Base-by-base conservation (phyloP, 2,888 invertebrate genomes). In the Panopea generosa region DNA sequence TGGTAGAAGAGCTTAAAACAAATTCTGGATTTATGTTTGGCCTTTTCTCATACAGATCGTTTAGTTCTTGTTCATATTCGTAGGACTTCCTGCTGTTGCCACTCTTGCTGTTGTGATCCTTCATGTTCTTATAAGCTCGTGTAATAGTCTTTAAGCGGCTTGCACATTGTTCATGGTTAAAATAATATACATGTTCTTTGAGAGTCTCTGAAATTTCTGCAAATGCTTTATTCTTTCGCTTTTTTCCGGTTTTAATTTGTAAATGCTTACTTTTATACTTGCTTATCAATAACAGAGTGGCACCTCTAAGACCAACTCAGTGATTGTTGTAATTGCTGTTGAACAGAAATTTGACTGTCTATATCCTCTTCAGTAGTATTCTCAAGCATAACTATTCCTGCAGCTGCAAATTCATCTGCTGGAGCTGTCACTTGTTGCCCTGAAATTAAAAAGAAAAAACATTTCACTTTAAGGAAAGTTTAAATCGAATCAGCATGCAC, bases 11-110 rank as follows among this genome's bases (percentile, higher is more conserved):
- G 47, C 56, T 66, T 22, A 66, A 22, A 45, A 45, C 47, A 47
- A 33, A 45, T 20, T 47, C 59, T 6, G 59, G 67, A 45, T 43
- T 60, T 60, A 69, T 43, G 53, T 69, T 69, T 20, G 53, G 61
- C 33, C 22, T 55, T 20, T 45, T 38, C 43, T 47, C 59, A 60
- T 29, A 61, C 18, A 53, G 11, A 24, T 69, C 60, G 16, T 69
- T 29, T 11, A 68, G 43, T 20, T 59, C 59, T 38, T 59, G 33
- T 60, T 53, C 50, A 52, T 59, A 52, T 18, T 16, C 4, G 24
- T 68, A 59, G 6, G 27, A 22, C 52, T 60, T 52, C 18, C 18
- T 20, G 18, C 26, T 43, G 27, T 45, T 68, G 29, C 59, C 59
- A 59, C 50, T 59, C 18, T 27, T 52, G 9, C n/a, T 22, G 20